phyloP scores from a whole-genome alignment of 2,888 invertebrate species.

The Caenorhabditis sp. region DNA sequence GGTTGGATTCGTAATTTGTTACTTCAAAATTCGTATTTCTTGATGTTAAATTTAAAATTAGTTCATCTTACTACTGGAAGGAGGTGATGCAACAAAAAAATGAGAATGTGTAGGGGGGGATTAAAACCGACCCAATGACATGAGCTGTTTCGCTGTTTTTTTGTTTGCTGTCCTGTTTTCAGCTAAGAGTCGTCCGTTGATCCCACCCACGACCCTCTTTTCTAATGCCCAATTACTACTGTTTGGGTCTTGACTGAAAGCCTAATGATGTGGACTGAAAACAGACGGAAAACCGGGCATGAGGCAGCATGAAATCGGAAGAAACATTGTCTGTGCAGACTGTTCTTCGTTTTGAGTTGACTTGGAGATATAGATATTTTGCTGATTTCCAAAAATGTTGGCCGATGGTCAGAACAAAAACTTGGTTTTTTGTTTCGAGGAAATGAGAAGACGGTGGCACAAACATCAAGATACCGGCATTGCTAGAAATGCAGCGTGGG shows the following conservation, averaged over 20 bases:
- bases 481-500: too few species aligned
- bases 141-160: slow-evolving; percentile 47
- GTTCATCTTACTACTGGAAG: too few species aligned
- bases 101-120: slow-evolving; percentile 14
- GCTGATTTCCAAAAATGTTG: too few species aligned
- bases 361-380: too few species aligned
- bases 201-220: slow-evolving; percentile 8
- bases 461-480: too few species aligned
- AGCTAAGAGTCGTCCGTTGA: slow-evolving; percentile 5
- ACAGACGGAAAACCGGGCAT: neutral
- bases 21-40: neutral
- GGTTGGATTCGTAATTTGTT: slow-evolving; percentile 22
- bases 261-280: slow-evolving; percentile 19
- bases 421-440: too few species aligned
- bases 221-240: slow-evolving; percentile 6
- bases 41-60: slow-evolving; percentile 36
- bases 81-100: too few species aligned
- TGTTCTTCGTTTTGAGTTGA: too few species aligned
- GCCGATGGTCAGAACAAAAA: too few species aligned
- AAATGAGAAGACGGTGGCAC: too few species aligned
- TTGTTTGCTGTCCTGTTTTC: slow-evolving; percentile 23
- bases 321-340: too few species aligned
- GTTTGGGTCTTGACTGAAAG: neutral
- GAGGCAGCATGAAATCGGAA: neutral
- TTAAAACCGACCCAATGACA: slow-evolving; percentile 32